phyloP scores from a whole-genome alignment of 2,797 vertebrate genomes.

The Danio aesculapii region DNA sequence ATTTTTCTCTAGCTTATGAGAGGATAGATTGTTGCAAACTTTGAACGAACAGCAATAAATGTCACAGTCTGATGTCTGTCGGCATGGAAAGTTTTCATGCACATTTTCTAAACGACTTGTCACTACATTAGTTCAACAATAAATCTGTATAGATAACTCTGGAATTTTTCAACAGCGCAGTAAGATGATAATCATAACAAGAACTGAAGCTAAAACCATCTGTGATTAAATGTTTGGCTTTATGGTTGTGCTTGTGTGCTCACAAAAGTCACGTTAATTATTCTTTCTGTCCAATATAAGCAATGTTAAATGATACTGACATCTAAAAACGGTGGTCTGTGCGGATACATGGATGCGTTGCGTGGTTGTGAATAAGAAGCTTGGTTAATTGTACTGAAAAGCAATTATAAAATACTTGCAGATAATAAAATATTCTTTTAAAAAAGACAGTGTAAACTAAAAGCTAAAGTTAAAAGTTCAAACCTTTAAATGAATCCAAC shows the following conservation, averaged over 20 bases:
- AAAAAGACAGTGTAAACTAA: too few species aligned
- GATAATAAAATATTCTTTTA: too few species aligned
- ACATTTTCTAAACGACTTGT: not conserved
- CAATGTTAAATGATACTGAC: conserved; percentile 6
- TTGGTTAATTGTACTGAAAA: too few species aligned
- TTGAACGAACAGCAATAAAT: conserved; percentile 12
- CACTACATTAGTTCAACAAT: conserved; percentile 1
- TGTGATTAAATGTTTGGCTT: not conserved
- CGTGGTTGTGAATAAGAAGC: too few species aligned
- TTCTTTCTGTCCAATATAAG: conserved; percentile 10
- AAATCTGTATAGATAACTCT: conserved; percentile 33
- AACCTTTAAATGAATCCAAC: too few species aligned
- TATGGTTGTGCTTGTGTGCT: not conserved
- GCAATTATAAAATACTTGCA: too few species aligned
- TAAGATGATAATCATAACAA: conserved; percentile 35
- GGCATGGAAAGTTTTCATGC: conserved; percentile 24
- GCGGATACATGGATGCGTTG: too few species aligned
- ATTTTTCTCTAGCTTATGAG: conserved; percentile 2
- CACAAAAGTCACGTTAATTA: not conserved
- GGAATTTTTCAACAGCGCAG: conserved; percentile 12
- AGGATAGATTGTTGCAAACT: not conserved
- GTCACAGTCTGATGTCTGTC: not conserved
- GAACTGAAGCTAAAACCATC: not conserved
- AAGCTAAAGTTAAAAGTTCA: too few species aligned
- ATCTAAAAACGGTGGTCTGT: not conserved